phyloP scores from a whole-genome alignment of 2,888 invertebrate genomes.

The Horisme vitalbata region DNA sequence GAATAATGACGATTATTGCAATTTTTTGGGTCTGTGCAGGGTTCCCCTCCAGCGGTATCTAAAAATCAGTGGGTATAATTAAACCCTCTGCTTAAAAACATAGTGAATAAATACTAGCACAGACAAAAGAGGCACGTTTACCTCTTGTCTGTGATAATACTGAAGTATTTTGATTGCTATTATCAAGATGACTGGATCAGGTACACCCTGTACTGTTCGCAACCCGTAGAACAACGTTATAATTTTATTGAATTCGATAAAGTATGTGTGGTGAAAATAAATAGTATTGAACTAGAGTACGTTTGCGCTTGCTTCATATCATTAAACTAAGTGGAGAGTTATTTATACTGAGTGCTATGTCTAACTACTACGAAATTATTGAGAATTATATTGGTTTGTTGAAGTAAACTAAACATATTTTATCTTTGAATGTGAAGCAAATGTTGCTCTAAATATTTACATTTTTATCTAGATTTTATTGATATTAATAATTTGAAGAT shows the following conservation, averaged over 20 bases:
- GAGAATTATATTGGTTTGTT: constrained; percentile 35
- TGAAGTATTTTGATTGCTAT: too few species aligned
- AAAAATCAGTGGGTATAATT: too few species aligned
- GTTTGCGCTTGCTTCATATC: constrained; percentile 77
- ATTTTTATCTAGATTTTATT: constrained; percentile 24
- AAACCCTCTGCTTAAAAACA: too few species aligned
- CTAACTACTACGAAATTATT: constrained; percentile 21
- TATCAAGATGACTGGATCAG: too few species aligned
- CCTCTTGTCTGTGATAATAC: too few species aligned
- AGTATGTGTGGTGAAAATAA: constrained; percentile 1
- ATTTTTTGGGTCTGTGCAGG: too few species aligned
- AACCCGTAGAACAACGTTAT: too few species aligned
- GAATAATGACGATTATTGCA: not conserved
- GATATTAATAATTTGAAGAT: constrained; percentile 15
- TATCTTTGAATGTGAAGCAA: constrained; percentile 31
- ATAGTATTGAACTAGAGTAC: constrained; percentile 32
- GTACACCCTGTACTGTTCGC: too few species aligned
- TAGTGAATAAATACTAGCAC: too few species aligned
- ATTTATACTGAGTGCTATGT: constrained; percentile 31
- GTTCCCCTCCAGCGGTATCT: too few species aligned
- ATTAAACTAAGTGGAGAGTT: constrained; percentile 68
- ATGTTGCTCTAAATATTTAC: constrained; percentile 32
- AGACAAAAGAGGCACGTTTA: too few species aligned
- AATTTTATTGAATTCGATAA: not conserved
- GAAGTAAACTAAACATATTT: constrained; percentile 28